phyloP scores from a whole-genome alignment of 2,888 invertebrate species.

The Amaurobius ferox region DNA sequence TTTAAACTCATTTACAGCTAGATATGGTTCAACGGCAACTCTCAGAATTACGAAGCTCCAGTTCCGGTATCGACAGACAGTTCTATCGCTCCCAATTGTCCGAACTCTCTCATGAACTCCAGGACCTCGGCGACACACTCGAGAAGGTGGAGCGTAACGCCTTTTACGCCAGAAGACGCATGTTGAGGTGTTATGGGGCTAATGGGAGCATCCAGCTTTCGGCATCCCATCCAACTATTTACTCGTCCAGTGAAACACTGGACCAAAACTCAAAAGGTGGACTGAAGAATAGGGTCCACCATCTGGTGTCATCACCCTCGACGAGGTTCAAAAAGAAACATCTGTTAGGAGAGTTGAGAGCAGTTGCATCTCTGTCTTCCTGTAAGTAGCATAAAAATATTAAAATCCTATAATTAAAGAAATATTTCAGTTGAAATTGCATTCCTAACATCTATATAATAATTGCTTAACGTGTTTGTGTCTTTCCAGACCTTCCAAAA shows the following conservation, averaged over 20 bases:
- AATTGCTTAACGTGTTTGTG: too few species aligned
- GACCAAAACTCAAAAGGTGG: constrained; percentile 24
- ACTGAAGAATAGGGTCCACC: constrained; percentile 34
- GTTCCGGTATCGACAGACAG: constrained; percentile 26
- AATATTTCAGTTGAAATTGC: too few species aligned
- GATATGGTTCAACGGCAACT: constrained; percentile 66
- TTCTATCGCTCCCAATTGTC: constrained; percentile 48
- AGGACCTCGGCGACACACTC: constrained; percentile 36
- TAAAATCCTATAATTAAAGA: too few species aligned
- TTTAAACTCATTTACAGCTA: constrained; percentile 22
- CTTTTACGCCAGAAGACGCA: constrained; percentile 26
- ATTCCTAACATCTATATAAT: too few species aligned
- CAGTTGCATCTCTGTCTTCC: constrained; percentile 49
- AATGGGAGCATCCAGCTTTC: constrained; percentile 5
- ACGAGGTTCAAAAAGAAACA: constrained; percentile 30
- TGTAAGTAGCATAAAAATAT: constrained; percentile 34
- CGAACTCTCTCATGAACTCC: constrained; percentile 47
- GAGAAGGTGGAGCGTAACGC: constrained; percentile 34
- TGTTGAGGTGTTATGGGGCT: constrained; percentile 30
- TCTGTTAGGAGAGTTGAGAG: constrained; percentile 41
- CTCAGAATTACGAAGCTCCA: neutral
- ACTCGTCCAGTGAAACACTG: constrained; percentile 24
- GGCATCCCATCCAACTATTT: constrained; percentile 26
- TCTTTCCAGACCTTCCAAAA: too few species aligned
- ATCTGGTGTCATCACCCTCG: constrained; percentile 27